Percentiles rank a stretch among this genome's conserved stretches.
These are phyloP conservation scores for Octodon degus DNA, from an alignment of 2,113 vertebrate genomes.

Conservation along the genomic window DNA sequence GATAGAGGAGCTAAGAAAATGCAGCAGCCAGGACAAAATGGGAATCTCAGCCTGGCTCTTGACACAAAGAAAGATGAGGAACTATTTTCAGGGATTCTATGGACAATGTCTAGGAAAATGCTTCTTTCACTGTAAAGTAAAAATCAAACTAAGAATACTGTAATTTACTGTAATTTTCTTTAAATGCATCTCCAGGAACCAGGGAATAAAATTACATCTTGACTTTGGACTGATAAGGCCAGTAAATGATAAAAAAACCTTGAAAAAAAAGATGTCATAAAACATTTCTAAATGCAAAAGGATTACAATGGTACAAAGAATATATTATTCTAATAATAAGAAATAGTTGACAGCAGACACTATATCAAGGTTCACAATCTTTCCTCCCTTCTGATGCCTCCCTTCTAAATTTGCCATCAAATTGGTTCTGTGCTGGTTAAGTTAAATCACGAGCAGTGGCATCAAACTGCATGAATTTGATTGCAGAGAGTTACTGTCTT, in stretches of 20 bases:
- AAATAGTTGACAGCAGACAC: constrained; percentile 39
- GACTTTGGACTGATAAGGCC: constrained; percentile 39
- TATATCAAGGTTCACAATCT: background rate
- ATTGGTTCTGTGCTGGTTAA: constrained; percentile 12
- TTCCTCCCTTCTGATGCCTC: background rate
- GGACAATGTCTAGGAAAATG: constrained; percentile 68
- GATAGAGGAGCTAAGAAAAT: constrained; percentile 49
- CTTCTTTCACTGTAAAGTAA: constrained; percentile 56
- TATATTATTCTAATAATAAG: constrained; percentile 37
- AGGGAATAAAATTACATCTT: constrained; percentile 62
- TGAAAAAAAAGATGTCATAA: background rate
- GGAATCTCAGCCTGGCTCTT: constrained; percentile 35
- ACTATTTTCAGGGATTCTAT: constrained; percentile 61
- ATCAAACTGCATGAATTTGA: constrained; percentile 34
- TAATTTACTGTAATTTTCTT: constrained; percentile 60
- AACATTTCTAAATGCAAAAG: constrained; percentile 25
- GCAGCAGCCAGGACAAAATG: constrained; percentile 44
- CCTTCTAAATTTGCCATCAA: constrained; percentile 41
- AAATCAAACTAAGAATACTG: constrained; percentile 58
- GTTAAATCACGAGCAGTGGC: constrained; percentile 35
- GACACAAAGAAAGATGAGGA: constrained; percentile 55
- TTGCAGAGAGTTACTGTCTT: constrained; percentile 13
- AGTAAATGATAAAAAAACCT: constrained; percentile 41
- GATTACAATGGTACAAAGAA: background rate
- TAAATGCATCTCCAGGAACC: constrained; percentile 57